Base-by-base conservation (phyloP, 1,140 invertebrate genomes). In the Tribolium castaneum region DNA sequence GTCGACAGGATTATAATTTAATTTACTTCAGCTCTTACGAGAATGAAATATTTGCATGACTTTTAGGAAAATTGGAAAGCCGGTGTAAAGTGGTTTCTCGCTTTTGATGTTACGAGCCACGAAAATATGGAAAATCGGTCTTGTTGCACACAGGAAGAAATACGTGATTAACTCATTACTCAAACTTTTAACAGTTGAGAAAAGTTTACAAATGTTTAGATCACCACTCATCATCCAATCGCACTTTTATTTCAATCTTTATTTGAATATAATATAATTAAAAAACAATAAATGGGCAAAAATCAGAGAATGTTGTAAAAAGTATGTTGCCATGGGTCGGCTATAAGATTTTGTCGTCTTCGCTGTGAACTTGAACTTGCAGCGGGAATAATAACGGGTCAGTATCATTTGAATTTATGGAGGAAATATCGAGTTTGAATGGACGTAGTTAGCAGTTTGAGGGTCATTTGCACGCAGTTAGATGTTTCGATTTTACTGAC, bases 401-500 rank as follows among this genome's bases (percentile, higher is more conserved):
- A 19, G 51, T 19, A 52, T 35, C 30, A 35, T 66, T 66, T 66
- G 34, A 66, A 66, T 66, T 35, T 66, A 66, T 66, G 16, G 59
- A 35, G 30, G 30, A 66, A 66, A 35, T 35, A 35, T 66, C 59
- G 7, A 34, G 30, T 25, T 12, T 34, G 30, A 66, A 66, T 14
- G 59, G 59, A 66, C 12, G 25, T 66, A 12, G 59, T 35, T n/a
- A 35, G 59, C 59, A 66, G 59, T 66, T 66, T 66, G 34, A 35
- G 59, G 59, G 59, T 66, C 59, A 66, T 66, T 66, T 66, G 59
- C 59, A 66, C 59, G 59, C 59, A 66, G 59, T 66, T 66, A 30
- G 30, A 66, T 66, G 59, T 66, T 66, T 66, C 59, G 59, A 30
- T 66, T 66, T 66, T 35, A 66, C 59, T 66, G 59, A 66, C 59